These are phyloP conservation scores for Vespertilio murinus DNA, from an alignment of 2,797 vertebrate genomes.

Conservation along the genomic window DNA sequence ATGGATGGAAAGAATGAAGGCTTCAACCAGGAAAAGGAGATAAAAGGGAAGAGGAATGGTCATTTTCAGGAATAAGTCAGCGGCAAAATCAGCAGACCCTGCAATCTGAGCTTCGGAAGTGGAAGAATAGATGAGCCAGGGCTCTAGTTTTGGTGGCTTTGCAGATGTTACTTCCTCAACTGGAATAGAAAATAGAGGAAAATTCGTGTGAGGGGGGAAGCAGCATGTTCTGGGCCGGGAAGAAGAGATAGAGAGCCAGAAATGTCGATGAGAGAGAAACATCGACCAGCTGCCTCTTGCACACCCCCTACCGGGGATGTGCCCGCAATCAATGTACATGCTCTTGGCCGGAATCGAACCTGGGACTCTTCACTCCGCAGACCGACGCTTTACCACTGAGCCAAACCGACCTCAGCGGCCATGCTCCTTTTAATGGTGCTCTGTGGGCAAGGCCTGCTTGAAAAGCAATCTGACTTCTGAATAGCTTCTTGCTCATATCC, in stretches of 20 bases:
- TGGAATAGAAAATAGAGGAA: background rate
- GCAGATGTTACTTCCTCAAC: background rate
- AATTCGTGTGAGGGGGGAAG: background rate
- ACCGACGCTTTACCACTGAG: too few species aligned
- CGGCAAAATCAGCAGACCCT: background rate
- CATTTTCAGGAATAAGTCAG: background rate
- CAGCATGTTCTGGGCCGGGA: background rate
- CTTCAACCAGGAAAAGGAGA: background rate
- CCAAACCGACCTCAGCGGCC: too few species aligned
- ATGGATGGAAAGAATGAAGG: background rate
- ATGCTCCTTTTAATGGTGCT: background rate
- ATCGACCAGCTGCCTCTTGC: too few species aligned
- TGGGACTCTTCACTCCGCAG: too few species aligned
- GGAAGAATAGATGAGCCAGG: background rate
- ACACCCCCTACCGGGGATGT: too few species aligned
- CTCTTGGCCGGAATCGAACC: too few species aligned
- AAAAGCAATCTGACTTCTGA: background rate
- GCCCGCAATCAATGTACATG: too few species aligned
- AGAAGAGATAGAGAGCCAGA: too few species aligned
- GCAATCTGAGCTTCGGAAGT: background rate
- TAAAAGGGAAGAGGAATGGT: background rate
- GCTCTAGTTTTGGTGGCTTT: background rate
- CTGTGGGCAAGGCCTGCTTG: background rate
- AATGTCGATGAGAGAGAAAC: too few species aligned
- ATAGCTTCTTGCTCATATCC: constrained; percentile 45